phyloP scores from a whole-genome alignment of 1,140 invertebrate genomes.

The Aplysia californica region DNA sequence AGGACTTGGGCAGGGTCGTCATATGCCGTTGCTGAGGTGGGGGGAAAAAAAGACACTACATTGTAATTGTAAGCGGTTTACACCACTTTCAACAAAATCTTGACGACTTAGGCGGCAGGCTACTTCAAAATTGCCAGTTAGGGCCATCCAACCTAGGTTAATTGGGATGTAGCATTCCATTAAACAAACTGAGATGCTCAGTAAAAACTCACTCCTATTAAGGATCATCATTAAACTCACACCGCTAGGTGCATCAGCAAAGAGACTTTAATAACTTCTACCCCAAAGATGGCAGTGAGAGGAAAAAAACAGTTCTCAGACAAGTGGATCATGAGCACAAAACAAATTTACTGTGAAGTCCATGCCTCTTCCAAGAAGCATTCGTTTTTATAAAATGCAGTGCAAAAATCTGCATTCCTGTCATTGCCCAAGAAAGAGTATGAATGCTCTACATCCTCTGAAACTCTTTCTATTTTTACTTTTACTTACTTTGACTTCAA shows the following conservation, averaged over 20 bases:
- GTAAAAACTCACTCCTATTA: not conserved
- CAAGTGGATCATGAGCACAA: no score
- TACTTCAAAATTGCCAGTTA: not conserved
- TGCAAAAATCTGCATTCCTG: not conserved
- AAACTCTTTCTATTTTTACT: not conserved
- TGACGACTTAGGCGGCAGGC: not conserved
- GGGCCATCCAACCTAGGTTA: not conserved
- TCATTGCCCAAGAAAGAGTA: not conserved
- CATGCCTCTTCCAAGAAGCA: no score
- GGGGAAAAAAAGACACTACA: not conserved
- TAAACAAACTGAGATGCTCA: not conserved
- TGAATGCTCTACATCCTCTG: no score
- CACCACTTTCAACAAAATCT: not conserved
- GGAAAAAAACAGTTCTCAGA: no score
- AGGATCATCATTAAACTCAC: not conserved
- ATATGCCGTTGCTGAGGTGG: slow-evolving; percentile 49
- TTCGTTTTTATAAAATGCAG: no score
- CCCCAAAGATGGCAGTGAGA: no score
- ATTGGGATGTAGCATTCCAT: not conserved
- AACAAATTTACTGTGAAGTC: no score
- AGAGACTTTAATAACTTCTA: no score
- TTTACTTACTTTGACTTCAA: slow-evolving; percentile 56
- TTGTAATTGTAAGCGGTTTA: not conserved
- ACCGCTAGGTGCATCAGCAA: no score
- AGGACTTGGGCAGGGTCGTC: slow-evolving; percentile 48